phyloP scores from a whole-genome alignment of 2,888 invertebrate genomes.

The Parthenolecanium corni region DNA sequence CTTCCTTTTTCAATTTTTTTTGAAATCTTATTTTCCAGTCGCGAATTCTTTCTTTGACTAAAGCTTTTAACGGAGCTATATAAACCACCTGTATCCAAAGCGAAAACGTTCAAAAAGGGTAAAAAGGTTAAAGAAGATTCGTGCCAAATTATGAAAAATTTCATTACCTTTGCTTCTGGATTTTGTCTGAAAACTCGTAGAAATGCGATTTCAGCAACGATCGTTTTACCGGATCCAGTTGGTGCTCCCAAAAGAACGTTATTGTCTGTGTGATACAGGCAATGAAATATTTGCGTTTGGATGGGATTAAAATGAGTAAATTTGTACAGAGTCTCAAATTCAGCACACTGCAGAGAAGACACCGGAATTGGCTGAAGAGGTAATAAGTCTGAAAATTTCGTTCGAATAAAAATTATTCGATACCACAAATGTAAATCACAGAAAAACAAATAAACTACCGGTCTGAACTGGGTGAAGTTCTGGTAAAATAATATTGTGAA shows the following conservation, averaged over 20 bases:
- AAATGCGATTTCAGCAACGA: conserved; percentile 95
- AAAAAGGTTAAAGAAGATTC: conserved; percentile 2
- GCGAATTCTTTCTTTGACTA: conserved; percentile 88
- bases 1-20: conserved; percentile 58
- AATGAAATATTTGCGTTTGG: conserved; percentile 95
- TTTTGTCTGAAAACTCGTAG: conserved; percentile 75
- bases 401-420: too few species aligned
- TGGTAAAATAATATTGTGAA: conserved; percentile 80
- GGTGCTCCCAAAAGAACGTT: conserved; percentile 92
- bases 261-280: conserved; percentile 84
- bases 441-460: conserved; percentile 41
- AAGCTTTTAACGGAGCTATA: conserved; percentile 94
- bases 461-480: conserved; percentile 87
- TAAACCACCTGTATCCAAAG: conserved; percentile 64
- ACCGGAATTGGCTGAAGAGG: conserved; percentile 83
- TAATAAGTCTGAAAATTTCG: conserved; percentile 63
- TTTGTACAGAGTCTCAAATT: conserved; percentile 69
- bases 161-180: conserved; percentile 59
- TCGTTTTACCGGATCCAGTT: conserved; percentile 95
- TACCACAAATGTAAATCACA: background rate
- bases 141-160: background rate
- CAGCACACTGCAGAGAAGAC: conserved; percentile 61
- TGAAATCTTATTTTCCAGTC: conserved; percentile 85
- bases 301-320: conserved; percentile 97
- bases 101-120: conserved; percentile 9